phyloP scores from a whole-genome alignment of 1,140 invertebrate genomes.

The Hylaeus anthracinus region DNA sequence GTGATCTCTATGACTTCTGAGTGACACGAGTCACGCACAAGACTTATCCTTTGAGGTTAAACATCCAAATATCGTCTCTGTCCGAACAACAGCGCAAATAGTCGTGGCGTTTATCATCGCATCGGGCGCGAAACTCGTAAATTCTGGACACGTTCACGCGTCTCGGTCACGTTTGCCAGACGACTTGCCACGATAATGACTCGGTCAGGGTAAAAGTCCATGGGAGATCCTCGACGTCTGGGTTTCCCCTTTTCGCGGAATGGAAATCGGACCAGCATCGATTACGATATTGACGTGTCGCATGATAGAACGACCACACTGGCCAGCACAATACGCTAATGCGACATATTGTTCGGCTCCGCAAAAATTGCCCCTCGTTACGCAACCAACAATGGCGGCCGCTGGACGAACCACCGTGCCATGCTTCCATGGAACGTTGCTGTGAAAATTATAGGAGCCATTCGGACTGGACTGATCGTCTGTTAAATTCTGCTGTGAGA shows the following conservation, averaged over 20 bases:
- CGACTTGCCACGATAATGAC: constrained; percentile 38
- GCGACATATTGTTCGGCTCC: constrained; percentile 78
- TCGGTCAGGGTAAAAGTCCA: constrained; percentile 28
- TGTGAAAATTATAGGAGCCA: constrained; percentile 29
- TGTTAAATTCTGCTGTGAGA: not conserved
- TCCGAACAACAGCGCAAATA: too few relatives aligned
- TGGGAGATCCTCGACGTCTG: not conserved
- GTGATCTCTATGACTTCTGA: too few relatives aligned
- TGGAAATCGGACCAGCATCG: constrained; percentile 63
- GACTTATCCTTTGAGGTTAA: too few relatives aligned
- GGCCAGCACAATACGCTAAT: constrained; percentile 77
- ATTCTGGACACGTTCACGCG: constrained; percentile 33
- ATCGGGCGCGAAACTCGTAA: not conserved
- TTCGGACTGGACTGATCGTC: not conserved
- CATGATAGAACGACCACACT: constrained; percentile 41
- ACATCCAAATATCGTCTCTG: too few relatives aligned
- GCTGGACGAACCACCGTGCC: constrained; percentile 1
- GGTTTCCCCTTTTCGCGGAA: constrained; percentile 23
- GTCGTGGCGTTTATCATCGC: not conserved
- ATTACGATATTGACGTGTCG: constrained; percentile 60
- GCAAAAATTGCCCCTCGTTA: constrained; percentile 80
- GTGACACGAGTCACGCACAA: too few relatives aligned
- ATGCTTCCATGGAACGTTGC: not conserved
- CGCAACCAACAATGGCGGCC: constrained; percentile 68
- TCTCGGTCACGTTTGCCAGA: constrained; percentile 28